Evolutionary conservation across 1,140 invertebrate genomes (phyloP), one percentile per base, ranked within the genome.

Genomic region (Drosophila melanica): DNA sequence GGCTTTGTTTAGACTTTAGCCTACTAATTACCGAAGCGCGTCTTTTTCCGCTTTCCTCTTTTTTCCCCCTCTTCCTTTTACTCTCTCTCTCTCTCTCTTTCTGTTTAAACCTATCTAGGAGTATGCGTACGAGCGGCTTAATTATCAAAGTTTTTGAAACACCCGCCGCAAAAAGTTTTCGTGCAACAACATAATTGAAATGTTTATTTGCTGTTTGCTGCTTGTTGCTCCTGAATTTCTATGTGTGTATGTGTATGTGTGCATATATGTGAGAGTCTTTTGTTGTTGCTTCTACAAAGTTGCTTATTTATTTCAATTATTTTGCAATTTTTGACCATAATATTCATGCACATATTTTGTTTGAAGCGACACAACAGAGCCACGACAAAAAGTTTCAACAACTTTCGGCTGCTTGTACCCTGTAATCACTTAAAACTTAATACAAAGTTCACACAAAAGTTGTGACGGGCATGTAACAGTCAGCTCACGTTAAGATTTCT

Each of bases 141-240:
- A 86, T 86, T 87, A 87, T 72, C 57, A 65, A 81, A 86, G 64
- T 78, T 85, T 82, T 67, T 54, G 63, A 64, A 47, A 44, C 65
- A 27, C 44, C 39, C n/a, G 50, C 66, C 71, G 57, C 58, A 65
- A 50, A 50, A 78, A 75, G 48, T 78, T 71, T 70, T 41, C 11
- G 30, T 45, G 57, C 65, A 55, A 79, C 75, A 57, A 87, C 84
- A 89, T 86, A 89, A 86, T 86, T 86, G 82, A 86, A 86, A 87
- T 86, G 82, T 87, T 86, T 76, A 75, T 78, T 87, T 87, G 81
- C 67, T 67, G 23, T 71, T 73, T 79, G 62, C 27, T 41, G 47
- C 23, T 39, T 9, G 12, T 12, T 42, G 23, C 20, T 57, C 27
- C 4, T 27, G 23, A 4, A 0, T 41, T 1, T 30, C 12, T 73